Conservation (phyloP, 2,113 vertebrate genomes). For the Neogobius melanostomus region DNA sequence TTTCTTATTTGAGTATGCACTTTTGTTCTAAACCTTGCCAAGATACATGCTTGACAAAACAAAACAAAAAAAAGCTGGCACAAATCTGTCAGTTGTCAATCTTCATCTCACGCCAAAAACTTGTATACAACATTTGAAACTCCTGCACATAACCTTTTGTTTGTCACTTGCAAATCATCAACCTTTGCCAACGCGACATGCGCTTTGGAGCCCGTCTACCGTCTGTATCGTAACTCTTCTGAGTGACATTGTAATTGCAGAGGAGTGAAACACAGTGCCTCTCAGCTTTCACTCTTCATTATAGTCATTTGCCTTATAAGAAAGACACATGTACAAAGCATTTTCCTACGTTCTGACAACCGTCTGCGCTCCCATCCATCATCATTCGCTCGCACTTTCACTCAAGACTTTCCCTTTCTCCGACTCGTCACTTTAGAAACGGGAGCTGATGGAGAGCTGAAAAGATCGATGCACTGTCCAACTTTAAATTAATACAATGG, state of each 20-base stretch:
- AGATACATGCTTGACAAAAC: too few species aligned
- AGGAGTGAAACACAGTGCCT: background rate
- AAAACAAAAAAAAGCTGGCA: too few species aligned
- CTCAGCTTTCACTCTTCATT: background rate
- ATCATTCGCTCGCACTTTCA: background rate
- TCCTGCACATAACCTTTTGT: background rate
- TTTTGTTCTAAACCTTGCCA: too few species aligned
- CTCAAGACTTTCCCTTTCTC: background rate
- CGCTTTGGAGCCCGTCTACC: background rate
- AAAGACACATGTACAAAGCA: conserved; percentile 2
- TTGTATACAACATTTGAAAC: too few species aligned
- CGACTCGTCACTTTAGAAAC: background rate
- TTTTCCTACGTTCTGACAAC: background rate
- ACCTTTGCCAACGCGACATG: background rate
- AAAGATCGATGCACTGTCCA: conserved; percentile 1
- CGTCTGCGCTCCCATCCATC: background rate
- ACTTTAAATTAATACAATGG: background rate
- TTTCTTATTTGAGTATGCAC: too few species aligned
- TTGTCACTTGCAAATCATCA: background rate
- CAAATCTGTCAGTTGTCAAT: too few species aligned
- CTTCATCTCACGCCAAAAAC: too few species aligned
- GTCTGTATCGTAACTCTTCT: background rate
- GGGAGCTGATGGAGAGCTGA: background rate
- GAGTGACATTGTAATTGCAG: background rate
- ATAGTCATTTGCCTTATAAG: background rate